These are phyloP conservation scores for Phyllopteryx taeniolatus DNA, from an alignment of 2,113 vertebrate genomes.

Conservation along the genomic window DNA sequence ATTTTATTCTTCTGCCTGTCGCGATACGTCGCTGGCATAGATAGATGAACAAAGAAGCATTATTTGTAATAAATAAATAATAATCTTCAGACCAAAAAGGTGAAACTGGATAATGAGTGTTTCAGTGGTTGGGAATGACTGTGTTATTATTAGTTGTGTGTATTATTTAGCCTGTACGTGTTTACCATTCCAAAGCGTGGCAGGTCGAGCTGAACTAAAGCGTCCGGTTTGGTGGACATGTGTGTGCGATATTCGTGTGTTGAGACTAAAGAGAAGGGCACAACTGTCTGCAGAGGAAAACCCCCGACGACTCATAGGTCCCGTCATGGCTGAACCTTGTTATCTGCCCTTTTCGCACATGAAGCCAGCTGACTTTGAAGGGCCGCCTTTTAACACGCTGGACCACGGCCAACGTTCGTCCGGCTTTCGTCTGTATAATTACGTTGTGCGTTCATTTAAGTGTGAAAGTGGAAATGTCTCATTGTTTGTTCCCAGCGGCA, in stretches of 20 bases:
- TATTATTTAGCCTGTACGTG: neutral
- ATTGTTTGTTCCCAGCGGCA: constrained; percentile 38
- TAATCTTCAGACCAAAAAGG: too few species aligned
- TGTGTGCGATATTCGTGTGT: neutral
- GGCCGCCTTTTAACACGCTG: constrained; percentile 44
- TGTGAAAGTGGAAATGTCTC: constrained; percentile 68
- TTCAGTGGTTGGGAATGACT: neutral
- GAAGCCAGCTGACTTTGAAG: constrained; percentile 40
- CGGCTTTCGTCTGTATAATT: constrained; percentile 46
- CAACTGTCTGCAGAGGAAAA: constrained; percentile 56
- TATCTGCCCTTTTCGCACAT: constrained; percentile 62
- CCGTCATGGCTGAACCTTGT: constrained; percentile 43
- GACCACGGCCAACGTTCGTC: constrained; percentile 56
- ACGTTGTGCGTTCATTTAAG: constrained; percentile 51
- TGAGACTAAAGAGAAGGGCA: constrained; percentile 40
- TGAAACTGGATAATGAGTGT: too few species aligned
- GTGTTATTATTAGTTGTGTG: neutral
- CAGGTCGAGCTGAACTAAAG: neutral
- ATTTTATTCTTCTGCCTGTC: too few species aligned
- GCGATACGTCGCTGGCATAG: too few species aligned
- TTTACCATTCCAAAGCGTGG: neutral
- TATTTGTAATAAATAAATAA: too few species aligned
- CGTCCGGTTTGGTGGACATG: neutral
- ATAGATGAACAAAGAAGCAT: too few species aligned
- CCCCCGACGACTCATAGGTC: constrained; percentile 21